Evolutionary conservation across 2,797 vertebrate species (phyloP), one percentile per base, ranked within the genome.

Genomic region (Acanthurus lineatus): DNA sequence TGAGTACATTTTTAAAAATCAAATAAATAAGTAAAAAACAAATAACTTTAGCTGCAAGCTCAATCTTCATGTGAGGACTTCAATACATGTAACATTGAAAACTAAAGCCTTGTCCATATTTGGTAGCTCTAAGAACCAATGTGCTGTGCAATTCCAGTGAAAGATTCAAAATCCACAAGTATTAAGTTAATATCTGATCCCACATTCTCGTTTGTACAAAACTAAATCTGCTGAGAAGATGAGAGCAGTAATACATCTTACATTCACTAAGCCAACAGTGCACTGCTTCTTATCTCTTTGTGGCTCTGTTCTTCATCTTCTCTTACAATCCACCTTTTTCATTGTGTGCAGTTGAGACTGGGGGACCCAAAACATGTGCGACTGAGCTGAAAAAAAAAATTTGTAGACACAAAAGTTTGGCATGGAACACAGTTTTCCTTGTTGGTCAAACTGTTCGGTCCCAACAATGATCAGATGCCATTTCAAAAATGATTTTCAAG

Each of bases 391-490:
- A 61, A 54, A 65, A 65, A 69, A 10, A 10, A 4, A 7, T 48
- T 6, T 53, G 40, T 47, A 11, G 1, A 52, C 16, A 47, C 11
- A 69, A 60, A 73, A 54, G 20, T 11, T 19, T 54, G 59, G 49
- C 63, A 52, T 68, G 14, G 20, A 54, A 42, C 64, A 38, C 40
- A 19, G 61, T 12, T 4, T 14, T 22, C 47, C 12, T 73, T 40
- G 47, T 38, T 49, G 44, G 59, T 81, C 67, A 71, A 70, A 77
- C 15, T 89, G 86, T 92, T 89, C 83, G 90, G 91, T 85, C 89
- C 86, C 90, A 22, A 88, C 92, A 94, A 93, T 93, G 94, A 88
- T 92, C 83, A 88, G 93, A 93, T 84, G 88, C 59, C 86, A 84
- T 91, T 92, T 84, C 56, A 54, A 2, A 71, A 69, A 78, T 67